Conservation (phyloP, 2,888 invertebrate genomes). For the Odontomyia ornata region DNA sequence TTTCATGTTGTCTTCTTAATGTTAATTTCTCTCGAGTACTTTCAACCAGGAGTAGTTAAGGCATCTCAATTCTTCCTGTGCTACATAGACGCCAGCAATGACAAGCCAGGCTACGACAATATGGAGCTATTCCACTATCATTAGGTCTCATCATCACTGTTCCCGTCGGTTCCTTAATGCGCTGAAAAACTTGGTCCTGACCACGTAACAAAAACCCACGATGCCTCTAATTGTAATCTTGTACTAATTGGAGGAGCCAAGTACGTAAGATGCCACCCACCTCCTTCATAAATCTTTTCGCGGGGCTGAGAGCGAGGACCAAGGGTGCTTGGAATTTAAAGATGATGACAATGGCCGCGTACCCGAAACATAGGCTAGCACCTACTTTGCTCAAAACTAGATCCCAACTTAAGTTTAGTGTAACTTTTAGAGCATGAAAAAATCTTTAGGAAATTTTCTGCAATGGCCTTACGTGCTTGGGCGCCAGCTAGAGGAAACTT, state of each 20-base stretch:
- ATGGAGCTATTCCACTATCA: not conserved
- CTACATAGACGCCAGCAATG: too few species aligned
- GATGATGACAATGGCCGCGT: not conserved
- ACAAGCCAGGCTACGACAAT: not conserved
- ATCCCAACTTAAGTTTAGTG: not conserved
- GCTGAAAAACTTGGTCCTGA: constrained; percentile 31
- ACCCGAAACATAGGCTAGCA: not conserved
- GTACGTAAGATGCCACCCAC: not conserved
- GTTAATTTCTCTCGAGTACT: constrained; percentile 21
- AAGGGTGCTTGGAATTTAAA: too few species aligned
- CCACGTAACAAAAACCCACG: constrained; percentile 14
- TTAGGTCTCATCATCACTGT: not conserved
- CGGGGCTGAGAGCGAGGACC: too few species aligned
- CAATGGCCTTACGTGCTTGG: not conserved
- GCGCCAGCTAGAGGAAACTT: not conserved
- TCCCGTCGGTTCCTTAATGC: not conserved
- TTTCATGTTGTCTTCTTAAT: constrained; percentile 11
- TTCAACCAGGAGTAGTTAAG: not conserved
- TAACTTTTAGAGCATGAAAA: not conserved
- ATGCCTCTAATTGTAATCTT: constrained; percentile 38
- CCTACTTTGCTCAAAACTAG: not conserved
- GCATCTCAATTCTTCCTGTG: not conserved
- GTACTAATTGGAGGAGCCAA: constrained; percentile 39
- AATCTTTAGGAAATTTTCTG: not conserved
- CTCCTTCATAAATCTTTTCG: constrained; percentile 8